Conservation (phyloP, 2,113 vertebrate species). For the Collichthys lucidus region DNA sequence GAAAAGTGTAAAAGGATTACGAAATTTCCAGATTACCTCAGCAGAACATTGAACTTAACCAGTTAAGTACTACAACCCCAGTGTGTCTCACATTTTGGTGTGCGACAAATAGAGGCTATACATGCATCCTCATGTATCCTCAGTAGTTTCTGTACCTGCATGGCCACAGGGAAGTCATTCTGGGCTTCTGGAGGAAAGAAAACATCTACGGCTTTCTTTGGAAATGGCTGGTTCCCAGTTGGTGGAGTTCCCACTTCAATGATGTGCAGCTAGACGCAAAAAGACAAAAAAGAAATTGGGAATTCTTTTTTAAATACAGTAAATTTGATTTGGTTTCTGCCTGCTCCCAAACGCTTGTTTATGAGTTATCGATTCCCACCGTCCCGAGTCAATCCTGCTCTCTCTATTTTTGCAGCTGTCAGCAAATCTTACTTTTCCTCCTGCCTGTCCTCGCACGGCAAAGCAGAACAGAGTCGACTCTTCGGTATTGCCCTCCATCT, state of each 20-base stretch:
- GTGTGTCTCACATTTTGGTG: background rate
- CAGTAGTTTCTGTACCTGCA: slow-evolving; percentile 90
- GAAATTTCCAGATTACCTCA: background rate
- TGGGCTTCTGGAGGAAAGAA: slow-evolving; percentile 99
- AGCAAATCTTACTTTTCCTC: slow-evolving; percentile 91
- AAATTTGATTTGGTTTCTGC: background rate
- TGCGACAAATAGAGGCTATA: background rate
- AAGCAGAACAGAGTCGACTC: slow-evolving; percentile 99
- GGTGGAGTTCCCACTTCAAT: slow-evolving; percentile 99
- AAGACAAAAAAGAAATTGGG: background rate
- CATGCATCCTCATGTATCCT: too few species aligned
- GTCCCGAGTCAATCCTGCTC: background rate
- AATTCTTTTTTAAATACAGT: background rate
- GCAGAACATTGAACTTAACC: too few species aligned
- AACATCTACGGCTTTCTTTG: slow-evolving; percentile 99
- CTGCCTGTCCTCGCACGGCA: slow-evolving; percentile 97
- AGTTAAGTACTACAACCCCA: too few species aligned
- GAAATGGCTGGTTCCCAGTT: slow-evolving; percentile 97
- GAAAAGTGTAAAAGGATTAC: background rate
- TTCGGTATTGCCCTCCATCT: slow-evolving; percentile 99
- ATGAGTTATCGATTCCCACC: background rate
- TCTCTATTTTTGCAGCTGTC: background rate
- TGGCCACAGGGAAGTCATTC: slow-evolving; percentile 98
- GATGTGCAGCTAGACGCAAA: slow-evolving; percentile 90
- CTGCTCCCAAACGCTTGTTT: background rate